Base-by-base conservation (phyloP, 2,113 vertebrate genomes). In the Corythornis vintsioides region DNA sequence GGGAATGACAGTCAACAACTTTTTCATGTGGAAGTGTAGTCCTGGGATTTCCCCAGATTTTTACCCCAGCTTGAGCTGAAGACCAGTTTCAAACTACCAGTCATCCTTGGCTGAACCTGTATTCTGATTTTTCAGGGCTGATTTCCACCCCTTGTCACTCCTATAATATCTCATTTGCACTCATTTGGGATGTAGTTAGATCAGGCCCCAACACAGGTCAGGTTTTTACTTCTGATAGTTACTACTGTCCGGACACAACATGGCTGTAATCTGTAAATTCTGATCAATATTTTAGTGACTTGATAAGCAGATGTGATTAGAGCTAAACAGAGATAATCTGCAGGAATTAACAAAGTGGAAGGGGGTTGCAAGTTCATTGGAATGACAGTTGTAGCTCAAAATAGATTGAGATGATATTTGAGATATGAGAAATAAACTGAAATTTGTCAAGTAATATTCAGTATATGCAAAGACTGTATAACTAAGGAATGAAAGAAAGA, bases 1-100 rank as follows among this genome's bases (percentile, higher is more conserved):
- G 82, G 43, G 71, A 92, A 95, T 52, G 60, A n/a, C 52, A 91
- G 45, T 91, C 92, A 94, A 96, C 87, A 92, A 88, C 88, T 95
- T 85, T 91, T 92, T 94, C 50, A 70, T 88, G 50, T 77, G 64
- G 25, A 94, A 94, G 59, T 77, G 47, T 47, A 89, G 79, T 86
- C 72, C 52, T 92, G 90, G 93, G 94, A 88, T 86, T 95, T 94
- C 75, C 75, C 28, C 29, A 47, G 72, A 74, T 74, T 86, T 93
- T 93, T 52, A 70, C 64, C 60, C 60, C 59, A 66, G 31, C 22
- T 91, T 88, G 79, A 94, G 47, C 5, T 92, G 55, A 77, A 91
- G 52, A 74, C 60, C 60, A 29, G 33, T 80, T 91, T 94, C 28
- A 28, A 85, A 6, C 55, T 85, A 38, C 88, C 67, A 83, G 71